Base-by-base conservation (phyloP, 2,797 vertebrate genomes). In the Eremophila alpestris region DNA sequence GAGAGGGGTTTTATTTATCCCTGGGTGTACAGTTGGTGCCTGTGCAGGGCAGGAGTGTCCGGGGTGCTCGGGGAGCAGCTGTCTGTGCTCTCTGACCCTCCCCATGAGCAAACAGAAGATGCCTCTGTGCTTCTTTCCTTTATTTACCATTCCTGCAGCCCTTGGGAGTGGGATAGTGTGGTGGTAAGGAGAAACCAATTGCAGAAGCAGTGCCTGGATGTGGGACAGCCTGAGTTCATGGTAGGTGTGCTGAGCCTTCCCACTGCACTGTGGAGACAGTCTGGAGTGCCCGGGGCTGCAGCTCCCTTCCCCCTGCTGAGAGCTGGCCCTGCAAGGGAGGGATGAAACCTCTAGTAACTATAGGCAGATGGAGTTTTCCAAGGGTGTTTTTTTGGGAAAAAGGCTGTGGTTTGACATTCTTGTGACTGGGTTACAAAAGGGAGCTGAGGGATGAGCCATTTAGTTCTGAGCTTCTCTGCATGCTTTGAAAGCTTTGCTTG, bases 311-410 rank as follows among this genome's bases (percentile, higher is more conserved):
- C 23, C 36, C 21, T 78, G 58, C 65, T 60, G 62, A 48, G 55
- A 76, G 10, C 59, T 16, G 22, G 43, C 46, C 56, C 52, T 78
- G 54, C 49, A 36, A 60, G 17, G 14, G 13, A 17, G 10, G 6
- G 29, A 68, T 81, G 63, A 69, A 48, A 5, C 52, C 52, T 45
- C 34, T 8, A 5, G 54, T 78, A 91, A 90, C 62, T 79, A 14
- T n/a, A 73, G 89, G 56, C 83, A 94, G 74, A 87, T 86, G 63
- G 18, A 38, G 20, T 86, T 93, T 89, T 80, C 40, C 65, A 78
- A 77, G 80, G 59, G 20, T 69, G 32, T 38, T 60, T 68, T 63
- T 83, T 81, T 54, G 65, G 29, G 52, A 62, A 87, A 62, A 83
- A 69, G 51, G 0, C 34, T 86, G 79, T 81, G 77, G 51, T 88